Percentiles rank a stretch among this genome's conserved stretches.
Evolutionary conservation across 1,140 invertebrate species (phyloP).

Genomic region (Helicorthomorpha holstii): DNA sequence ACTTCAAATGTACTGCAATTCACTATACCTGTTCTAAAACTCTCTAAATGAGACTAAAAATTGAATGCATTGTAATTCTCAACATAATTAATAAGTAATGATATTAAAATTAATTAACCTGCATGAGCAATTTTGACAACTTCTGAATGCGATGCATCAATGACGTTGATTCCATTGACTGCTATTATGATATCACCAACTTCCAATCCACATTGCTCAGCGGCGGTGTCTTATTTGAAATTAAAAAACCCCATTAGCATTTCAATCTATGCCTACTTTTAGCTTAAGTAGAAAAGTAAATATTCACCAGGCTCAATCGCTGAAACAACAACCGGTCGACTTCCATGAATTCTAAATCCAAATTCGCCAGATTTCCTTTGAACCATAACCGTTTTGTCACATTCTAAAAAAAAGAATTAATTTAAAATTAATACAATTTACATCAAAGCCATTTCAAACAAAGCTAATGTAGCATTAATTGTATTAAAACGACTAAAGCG

Average conservation of each 20-base stretch:
- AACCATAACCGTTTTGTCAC: conserved; percentile 67
- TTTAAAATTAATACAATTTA: background rate
- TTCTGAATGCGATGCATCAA: conserved; percentile 82
- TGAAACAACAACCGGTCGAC: conserved; percentile 85
- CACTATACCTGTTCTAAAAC: too few relatives aligned
- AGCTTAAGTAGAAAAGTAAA: too few relatives aligned
- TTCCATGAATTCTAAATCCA: conserved; percentile 88
- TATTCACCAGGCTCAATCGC: conserved; percentile 62
- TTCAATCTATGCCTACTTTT: too few relatives aligned
- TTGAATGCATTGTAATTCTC: too few relatives aligned
- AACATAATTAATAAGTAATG: too few relatives aligned
- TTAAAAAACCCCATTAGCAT: too few relatives aligned
- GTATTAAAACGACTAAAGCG: too few relatives aligned
- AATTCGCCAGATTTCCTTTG: conserved; percentile 71
- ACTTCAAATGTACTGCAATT: conserved; percentile 4
- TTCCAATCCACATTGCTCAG: conserved; percentile 73
- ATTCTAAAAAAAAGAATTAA: conserved; percentile 38
- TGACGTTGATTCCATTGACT: conserved; percentile 74
- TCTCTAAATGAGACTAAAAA: too few relatives aligned
- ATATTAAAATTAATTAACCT: too few relatives aligned
- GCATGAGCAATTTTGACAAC: conserved; percentile 85
- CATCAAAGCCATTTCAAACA: background rate
- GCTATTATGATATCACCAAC: conserved; percentile 86
- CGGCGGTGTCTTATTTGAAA: conserved; percentile 36
- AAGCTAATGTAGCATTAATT: background rate